These are phyloP conservation scores for Myotis brandtii DNA, from an alignment of 2,113 vertebrate species.

Conservation along the genomic window DNA sequence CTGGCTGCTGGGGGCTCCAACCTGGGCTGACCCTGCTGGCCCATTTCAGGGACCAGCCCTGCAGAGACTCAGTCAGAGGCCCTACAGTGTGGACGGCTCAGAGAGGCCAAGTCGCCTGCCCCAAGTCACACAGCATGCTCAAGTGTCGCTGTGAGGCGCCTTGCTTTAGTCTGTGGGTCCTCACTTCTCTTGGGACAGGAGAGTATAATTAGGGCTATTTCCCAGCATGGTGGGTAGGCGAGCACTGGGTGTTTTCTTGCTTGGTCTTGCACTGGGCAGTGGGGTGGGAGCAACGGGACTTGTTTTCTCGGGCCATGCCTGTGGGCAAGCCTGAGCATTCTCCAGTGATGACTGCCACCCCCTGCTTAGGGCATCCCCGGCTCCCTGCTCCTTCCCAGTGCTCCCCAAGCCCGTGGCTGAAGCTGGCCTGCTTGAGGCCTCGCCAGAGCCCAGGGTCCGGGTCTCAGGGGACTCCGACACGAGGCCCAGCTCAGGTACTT, in stretches of 20 bases:
- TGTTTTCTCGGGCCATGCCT: not conserved
- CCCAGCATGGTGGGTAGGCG: not conserved
- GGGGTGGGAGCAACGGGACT: rapidly evolving
- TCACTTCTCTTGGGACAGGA: not conserved
- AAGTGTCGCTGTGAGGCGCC: no score
- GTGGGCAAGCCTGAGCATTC: not conserved
- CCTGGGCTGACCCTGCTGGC: not conserved
- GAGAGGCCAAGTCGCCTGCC: not conserved
- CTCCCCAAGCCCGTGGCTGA: not conserved
- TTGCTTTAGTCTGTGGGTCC: not conserved
- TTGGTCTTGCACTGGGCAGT: not conserved
- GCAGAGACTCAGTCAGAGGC: not conserved
- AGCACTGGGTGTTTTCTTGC: not conserved
- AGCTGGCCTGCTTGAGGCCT: not conserved
- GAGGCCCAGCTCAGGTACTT: not conserved
- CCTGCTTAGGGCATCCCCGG: not conserved
- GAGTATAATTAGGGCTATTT: not conserved
- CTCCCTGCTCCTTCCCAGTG: not conserved
- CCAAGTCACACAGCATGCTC: not conserved
- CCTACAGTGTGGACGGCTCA: not conserved
- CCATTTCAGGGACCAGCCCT: not conserved
- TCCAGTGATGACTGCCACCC: rapidly evolving
- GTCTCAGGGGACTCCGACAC: not conserved
- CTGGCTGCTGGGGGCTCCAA: not conserved
- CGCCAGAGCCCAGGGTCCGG: not conserved